A percentile compares a stretch with the other conserved stretches of the same genome.
Conservation (phyloP, 2,113 vertebrate species). For the Scopus umbretta region DNA sequence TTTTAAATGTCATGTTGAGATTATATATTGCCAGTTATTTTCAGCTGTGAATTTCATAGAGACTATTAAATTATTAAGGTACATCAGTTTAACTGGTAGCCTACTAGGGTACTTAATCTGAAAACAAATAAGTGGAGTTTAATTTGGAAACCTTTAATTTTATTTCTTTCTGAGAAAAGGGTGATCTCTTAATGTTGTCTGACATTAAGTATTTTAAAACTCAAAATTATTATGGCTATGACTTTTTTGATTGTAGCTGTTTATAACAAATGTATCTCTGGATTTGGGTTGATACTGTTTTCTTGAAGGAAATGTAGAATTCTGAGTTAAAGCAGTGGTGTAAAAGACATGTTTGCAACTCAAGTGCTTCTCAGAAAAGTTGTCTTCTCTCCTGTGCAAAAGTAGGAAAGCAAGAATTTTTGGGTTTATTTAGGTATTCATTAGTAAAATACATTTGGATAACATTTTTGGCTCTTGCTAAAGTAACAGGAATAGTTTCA, state of each 20-base stretch:
- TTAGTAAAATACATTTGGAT: not conserved
- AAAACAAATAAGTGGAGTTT: not conserved
- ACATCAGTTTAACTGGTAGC: not conserved
- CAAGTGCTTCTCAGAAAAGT: not conserved
- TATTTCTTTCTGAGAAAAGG: not conserved
- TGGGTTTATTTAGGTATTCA: not conserved
- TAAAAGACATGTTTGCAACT: not conserved
- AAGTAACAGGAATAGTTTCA: not conserved
- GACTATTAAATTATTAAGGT: not conserved
- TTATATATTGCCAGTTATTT: not conserved
- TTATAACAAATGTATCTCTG: not conserved
- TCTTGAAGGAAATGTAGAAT: not conserved
- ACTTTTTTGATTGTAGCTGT: not conserved
- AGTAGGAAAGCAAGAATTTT: not conserved
- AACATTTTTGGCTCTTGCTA: not conserved
- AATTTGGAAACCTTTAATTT: not conserved
- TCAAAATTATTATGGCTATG: not conserved
- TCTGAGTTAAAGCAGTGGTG: not conserved
- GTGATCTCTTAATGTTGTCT: not conserved
- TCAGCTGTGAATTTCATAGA: not conserved
- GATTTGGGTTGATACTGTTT: not conserved
- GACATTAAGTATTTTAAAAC: not conserved
- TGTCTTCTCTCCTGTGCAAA: not conserved
- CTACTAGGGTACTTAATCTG: not conserved
- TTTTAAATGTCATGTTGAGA: not conserved